Percentiles rank a stretch among this genome's conserved stretches.
Conservation (phyloP, 2,113 vertebrate genomes). For the Grammomys dolichurus region DNA sequence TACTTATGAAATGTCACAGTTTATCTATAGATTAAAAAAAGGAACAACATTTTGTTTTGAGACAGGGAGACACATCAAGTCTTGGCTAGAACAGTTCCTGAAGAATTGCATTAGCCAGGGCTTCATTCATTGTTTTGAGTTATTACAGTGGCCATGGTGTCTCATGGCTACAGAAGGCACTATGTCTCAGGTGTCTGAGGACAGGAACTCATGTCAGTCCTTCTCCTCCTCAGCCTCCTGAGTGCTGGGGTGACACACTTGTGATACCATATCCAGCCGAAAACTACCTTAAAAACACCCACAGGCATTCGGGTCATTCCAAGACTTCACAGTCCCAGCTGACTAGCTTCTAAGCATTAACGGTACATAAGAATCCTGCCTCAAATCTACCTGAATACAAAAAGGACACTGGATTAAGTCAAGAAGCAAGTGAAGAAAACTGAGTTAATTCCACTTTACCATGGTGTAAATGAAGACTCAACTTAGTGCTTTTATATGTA, state of each 20-base stretch:
- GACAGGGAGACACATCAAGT: background rate
- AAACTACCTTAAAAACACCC: conserved; percentile 32
- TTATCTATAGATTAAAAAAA: background rate
- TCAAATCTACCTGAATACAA: conserved; percentile 32
- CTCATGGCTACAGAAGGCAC: background rate
- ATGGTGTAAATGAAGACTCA: conserved; percentile 6
- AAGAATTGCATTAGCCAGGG: background rate
- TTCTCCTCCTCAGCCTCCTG: background rate
- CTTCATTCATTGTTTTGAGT: conserved; percentile 13
- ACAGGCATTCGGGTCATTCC: background rate
- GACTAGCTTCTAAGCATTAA: background rate
- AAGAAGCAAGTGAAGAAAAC: background rate
- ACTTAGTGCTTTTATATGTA: conserved; percentile 45
- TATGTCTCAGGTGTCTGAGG: background rate
- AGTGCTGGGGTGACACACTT: background rate
- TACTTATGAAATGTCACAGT: background rate
- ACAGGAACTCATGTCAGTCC: background rate
- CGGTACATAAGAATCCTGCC: background rate
- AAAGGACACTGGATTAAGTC: conserved; percentile 26
- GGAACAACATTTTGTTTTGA: background rate
- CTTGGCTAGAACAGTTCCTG: background rate
- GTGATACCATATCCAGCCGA: too few relatives aligned
- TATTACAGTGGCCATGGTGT: background rate
- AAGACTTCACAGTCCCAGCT: background rate
- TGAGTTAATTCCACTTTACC: background rate